These are phyloP conservation scores for Alloplasta piceator DNA, from an alignment of 2,888 invertebrate genomes.

Conservation along the genomic window DNA sequence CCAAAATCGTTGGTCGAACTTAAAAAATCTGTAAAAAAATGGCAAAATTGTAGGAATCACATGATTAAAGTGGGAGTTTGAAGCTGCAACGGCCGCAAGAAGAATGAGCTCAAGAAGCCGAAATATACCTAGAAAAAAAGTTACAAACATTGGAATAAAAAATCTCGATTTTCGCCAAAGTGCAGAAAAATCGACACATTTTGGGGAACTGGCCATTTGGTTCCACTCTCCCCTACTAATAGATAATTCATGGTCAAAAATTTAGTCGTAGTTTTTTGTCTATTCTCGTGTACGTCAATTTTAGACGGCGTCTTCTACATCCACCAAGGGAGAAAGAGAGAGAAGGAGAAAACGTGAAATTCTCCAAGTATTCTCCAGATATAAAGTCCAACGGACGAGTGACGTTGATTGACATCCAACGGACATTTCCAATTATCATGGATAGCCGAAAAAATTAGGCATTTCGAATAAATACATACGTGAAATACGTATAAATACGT, in stretches of 20 bases:
- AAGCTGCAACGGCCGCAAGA: no score
- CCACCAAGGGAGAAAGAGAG: constrained; percentile 47
- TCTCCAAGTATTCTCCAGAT: constrained; percentile 29
- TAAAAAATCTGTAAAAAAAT: no score
- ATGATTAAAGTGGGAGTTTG: no score
- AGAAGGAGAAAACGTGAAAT: constrained; percentile 64
- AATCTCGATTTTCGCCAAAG: no score
- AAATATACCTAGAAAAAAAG: no score
- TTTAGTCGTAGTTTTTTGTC: constrained; percentile 54
- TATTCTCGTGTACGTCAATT: constrained; percentile 12
- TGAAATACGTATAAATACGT: background rate
- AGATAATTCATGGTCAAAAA: constrained; percentile 57
- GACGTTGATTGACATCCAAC: constrained; percentile 80
- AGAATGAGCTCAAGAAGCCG: no score
- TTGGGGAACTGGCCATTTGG: no score
- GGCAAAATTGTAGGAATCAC: no score
- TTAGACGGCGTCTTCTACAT: constrained; percentile 15
- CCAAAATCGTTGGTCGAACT: no score
- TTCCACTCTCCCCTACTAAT: no score
- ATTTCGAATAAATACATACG: constrained; percentile 28
- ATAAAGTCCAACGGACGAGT: constrained; percentile 64
- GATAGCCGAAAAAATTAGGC: constrained; percentile 74
- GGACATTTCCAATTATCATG: constrained; percentile 81
- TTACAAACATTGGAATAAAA: no score
- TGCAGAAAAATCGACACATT: no score